A percentile compares a stretch with the other conserved stretches of the same genome.
Evolutionary conservation across 2,888 invertebrate species (phyloP).

Genomic region (Lamproptera curius): DNA sequence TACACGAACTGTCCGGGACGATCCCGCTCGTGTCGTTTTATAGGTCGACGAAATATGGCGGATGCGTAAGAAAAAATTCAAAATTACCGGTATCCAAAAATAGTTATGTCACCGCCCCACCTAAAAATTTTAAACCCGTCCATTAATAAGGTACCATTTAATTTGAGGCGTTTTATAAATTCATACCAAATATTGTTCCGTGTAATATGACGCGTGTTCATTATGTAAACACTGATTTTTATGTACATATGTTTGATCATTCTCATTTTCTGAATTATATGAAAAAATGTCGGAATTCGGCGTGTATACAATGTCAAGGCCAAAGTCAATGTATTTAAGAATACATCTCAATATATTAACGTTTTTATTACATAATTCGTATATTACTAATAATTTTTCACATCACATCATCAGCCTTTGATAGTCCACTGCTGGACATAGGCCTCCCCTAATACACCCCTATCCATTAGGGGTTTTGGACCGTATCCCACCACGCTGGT

Average conservation of each 20-base stretch:
- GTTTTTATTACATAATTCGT: too few relatives aligned
- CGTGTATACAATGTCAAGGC: too few relatives aligned
- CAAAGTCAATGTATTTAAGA: too few relatives aligned
- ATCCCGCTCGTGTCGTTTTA: constrained; percentile 61
- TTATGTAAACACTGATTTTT: constrained; percentile 21
- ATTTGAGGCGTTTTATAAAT: constrained; percentile 48
- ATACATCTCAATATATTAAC: too few relatives aligned
- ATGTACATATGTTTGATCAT: constrained; percentile 14
- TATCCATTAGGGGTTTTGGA: too few relatives aligned
- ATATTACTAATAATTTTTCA: too few relatives aligned
- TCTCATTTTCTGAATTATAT: constrained; percentile 8
- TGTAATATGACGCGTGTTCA: constrained; percentile 23
- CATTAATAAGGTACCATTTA: constrained; percentile 5
- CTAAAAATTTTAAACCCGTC: constrained; percentile 25
- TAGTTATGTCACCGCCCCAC: constrained; percentile 41
- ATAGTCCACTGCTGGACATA: too few relatives aligned
- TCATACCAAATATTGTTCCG: constrained; percentile 34
- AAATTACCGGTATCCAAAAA: constrained; percentile 21
- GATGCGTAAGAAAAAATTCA: constrained; percentile 12
- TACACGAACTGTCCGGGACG: constrained; percentile 47
- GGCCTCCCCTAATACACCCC: too few relatives aligned
- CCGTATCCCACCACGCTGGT: too few relatives aligned
- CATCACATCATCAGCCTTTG: too few relatives aligned
- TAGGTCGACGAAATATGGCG: constrained; percentile 54
- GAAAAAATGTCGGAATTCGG: not conserved